Base-by-base conservation (phyloP, 1,140 invertebrate species). In the Philotrypesis tridentata region DNA sequence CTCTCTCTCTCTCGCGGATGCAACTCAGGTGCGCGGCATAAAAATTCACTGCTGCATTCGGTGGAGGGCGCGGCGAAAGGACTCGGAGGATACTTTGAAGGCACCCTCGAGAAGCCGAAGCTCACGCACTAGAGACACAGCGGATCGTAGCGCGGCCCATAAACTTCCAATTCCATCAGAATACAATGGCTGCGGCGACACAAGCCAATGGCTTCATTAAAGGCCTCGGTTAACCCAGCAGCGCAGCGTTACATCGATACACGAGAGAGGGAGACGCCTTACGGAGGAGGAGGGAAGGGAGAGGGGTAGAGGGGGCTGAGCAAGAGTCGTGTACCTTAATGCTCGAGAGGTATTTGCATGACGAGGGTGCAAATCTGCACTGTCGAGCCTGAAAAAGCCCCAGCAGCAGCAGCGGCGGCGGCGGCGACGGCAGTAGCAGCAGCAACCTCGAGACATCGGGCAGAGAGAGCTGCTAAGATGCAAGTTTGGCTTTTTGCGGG, bases 1-100 rank as follows among this genome's bases (percentile, higher is more conserved):
- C 61, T n/a, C 17, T 55, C 37, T 43, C 31, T 9, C 61, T n/a
- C 17, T 55, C 37, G 29, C 37, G 74, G 31, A 82, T 79, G 81
- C 81, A 67, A 82, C 80, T 82, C 81, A 74, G 81, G 70, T 67
- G 81, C 81, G 81, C 75, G 40, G 14, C 60, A 65, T 78, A 82
- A 82, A 82, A 78, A 82, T 82, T 77, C 80, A 82, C 65, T 77
- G 55, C 67, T 23, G 79, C 79, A 75, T 72, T 48, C 12, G 23
- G 55, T 17, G n/a, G n/a, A n/a, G n/a, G n/a, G 75, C 77, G 71
- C 82, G 73, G 84, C 33, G 70, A 68, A 84, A 70, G 78, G 83
- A 85, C 86, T 80, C 80, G 29, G 29, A 68, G 48, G 78, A 40
- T 37, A 74, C 72, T 67, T 75, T 67, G 17, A 55, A 60, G 60